Percentiles rank a stretch among this genome's conserved stretches.
Evolutionary conservation across 2,888 invertebrate genomes (phyloP).

Genomic region (Isoperla grammatica): DNA sequence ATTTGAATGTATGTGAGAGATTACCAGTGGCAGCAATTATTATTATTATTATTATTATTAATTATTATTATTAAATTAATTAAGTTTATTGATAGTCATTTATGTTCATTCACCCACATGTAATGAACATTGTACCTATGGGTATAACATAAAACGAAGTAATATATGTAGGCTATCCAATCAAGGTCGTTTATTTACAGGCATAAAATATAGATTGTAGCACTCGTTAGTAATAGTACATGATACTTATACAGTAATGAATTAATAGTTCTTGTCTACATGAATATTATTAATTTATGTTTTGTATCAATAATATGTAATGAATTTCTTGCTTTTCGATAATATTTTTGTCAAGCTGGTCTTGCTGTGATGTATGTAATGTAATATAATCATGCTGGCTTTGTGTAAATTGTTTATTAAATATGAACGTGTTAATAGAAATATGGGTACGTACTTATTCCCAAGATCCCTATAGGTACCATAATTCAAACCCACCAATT

Average conservation of each 20-base stretch:
- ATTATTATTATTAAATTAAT: background rate
- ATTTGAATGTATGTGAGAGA: no score
- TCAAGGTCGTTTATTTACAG: background rate
- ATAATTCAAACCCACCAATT: no score
- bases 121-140: background rate
- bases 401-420: slow-evolving; percentile 8
- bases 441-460: no score
- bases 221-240: background rate
- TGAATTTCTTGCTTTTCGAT: slow-evolving; percentile 7
- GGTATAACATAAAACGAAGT: background rate
- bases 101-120: background rate
- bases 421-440: background rate
- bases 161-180: background rate
- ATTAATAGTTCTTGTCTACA: background rate
- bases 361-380: slow-evolving; percentile 24
- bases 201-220: background rate
- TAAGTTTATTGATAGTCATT: background rate
- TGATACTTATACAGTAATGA: background rate
- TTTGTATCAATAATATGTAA: background rate
- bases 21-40: no score
- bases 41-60: no score
- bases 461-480: no score
- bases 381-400: slow-evolving; percentile 1
- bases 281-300: slow-evolving; percentile 5
- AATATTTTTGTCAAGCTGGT: slow-evolving; percentile 23